These are phyloP conservation scores for Zootermopsis nevadensis DNA, from an alignment of 2,888 invertebrate genomes.

Conservation along the genomic window DNA sequence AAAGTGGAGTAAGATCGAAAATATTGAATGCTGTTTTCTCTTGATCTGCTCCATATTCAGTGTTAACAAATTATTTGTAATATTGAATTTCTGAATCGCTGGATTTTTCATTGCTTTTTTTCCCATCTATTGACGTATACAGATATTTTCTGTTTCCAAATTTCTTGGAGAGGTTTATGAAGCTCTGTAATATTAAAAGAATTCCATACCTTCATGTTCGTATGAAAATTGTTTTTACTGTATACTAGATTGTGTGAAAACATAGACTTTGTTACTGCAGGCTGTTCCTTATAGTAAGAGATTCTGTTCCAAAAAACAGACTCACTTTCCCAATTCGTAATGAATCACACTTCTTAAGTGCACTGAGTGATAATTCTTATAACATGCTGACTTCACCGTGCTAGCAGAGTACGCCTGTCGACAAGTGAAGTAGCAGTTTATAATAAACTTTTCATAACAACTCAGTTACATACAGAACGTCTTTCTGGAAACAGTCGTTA, in stretches of 20 bases:
- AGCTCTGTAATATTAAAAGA: slow-evolving; percentile 44
- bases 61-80: slow-evolving; percentile 52
- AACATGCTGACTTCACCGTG: not conserved
- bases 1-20: slow-evolving; percentile 18
- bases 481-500: too few species aligned
- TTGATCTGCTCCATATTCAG: slow-evolving; percentile 52
- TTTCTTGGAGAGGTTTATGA: slow-evolving; percentile 20
- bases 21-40: slow-evolving; percentile 42
- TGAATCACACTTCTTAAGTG: not conserved
- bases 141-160: slow-evolving; percentile 27
- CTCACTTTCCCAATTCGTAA: not conserved
- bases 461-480: too few species aligned
- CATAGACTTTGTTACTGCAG: slow-evolving; percentile 14
- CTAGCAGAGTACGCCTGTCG: not conserved
- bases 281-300: not conserved
- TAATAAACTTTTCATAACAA: not conserved
- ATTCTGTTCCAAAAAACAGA: not conserved
- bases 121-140: slow-evolving; percentile 53
- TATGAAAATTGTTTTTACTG: slow-evolving; percentile 51
- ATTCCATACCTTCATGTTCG: slow-evolving; percentile 51
- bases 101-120: slow-evolving; percentile 52
- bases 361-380: not conserved
- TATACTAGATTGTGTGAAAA: slow-evolving; percentile 53
- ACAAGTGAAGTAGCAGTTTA: not conserved
- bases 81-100: slow-evolving; percentile 53